These are phyloP conservation scores for Agrochola litura DNA, from an alignment of 2,888 invertebrate species.

Conservation along the genomic window DNA sequence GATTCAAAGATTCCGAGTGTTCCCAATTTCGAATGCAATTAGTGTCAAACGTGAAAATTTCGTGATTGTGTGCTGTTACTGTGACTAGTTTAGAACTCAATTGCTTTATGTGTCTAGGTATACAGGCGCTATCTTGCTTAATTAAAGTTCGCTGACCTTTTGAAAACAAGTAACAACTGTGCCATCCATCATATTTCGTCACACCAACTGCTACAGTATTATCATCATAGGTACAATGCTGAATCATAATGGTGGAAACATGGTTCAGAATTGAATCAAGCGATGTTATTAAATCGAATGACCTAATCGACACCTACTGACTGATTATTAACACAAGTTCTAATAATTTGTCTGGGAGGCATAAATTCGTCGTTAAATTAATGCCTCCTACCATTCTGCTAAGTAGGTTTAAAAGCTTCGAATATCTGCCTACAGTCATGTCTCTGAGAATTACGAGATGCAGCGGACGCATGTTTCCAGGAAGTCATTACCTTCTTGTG, in stretches of 20 bases:
- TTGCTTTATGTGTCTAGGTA: slow-evolving; percentile 67
- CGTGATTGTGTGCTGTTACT: slow-evolving; percentile 71
- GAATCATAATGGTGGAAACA: slow-evolving; percentile 47
- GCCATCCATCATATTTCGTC: slow-evolving; percentile 45
- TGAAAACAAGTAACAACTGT: slow-evolving; percentile 49
- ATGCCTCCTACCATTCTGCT: slow-evolving; percentile 24
- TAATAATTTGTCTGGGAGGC: slow-evolving; percentile 52
- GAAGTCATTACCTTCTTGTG: slow-evolving; percentile 73
- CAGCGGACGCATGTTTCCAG: slow-evolving; percentile 69
- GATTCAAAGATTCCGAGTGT: slow-evolving; percentile 36
- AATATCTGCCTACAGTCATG: slow-evolving; percentile 49
- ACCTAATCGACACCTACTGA: slow-evolving; percentile 84
- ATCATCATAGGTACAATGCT: slow-evolving; percentile 23
- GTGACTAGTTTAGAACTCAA: slow-evolving; percentile 68
- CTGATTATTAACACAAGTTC: slow-evolving; percentile 55
- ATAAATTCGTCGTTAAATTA: slow-evolving; percentile 41
- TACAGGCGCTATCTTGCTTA: slow-evolving; percentile 67
- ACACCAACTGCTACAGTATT: slow-evolving; percentile 31
- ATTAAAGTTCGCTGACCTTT: slow-evolving; percentile 74
- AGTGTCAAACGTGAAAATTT: slow-evolving; percentile 65
- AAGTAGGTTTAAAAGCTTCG: slow-evolving; percentile 43
- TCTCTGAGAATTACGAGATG: slow-evolving; percentile 59
- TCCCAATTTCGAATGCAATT: slow-evolving; percentile 48
- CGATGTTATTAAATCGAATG: slow-evolving; percentile 72
- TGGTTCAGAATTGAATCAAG: slow-evolving; percentile 64